These are phyloP conservation scores for Bubo bubo DNA, from an alignment of 2,113 vertebrate species.

Conservation along the genomic window DNA sequence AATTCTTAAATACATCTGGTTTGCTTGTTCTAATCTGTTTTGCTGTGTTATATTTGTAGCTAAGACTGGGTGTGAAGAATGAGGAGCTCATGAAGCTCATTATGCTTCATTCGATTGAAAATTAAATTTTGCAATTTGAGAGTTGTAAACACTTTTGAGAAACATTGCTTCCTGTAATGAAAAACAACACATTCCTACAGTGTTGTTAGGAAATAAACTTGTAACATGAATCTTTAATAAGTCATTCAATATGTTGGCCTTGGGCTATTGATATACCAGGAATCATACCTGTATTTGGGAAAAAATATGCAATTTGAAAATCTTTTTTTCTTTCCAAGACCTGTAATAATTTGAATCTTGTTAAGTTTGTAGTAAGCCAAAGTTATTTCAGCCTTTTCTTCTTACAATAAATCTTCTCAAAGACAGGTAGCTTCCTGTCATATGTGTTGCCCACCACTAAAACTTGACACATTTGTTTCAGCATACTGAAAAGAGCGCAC, in stretches of 20 bases:
- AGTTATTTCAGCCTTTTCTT: background rate
- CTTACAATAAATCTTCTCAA: background rate
- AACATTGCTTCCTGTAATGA: slow-evolving; percentile 25
- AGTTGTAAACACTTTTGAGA: slow-evolving; percentile 57
- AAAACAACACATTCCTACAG: slow-evolving; percentile 17
- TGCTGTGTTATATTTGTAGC: background rate
- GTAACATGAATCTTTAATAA: slow-evolving; percentile 65
- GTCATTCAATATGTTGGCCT: slow-evolving; percentile 41
- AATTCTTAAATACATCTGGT: background rate
- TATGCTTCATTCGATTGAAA: slow-evolving; percentile 40
- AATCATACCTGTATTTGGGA: slow-evolving; percentile 22
- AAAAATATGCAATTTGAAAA: slow-evolving; percentile 35
- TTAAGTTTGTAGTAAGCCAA: slow-evolving; percentile 26
- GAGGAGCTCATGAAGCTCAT: background rate
- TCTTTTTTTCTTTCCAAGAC: slow-evolving; percentile 13
- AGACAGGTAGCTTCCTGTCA: background rate
- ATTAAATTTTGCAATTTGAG: slow-evolving; percentile 40
- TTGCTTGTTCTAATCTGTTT: background rate
- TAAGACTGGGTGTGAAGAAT: slow-evolving; percentile 11
- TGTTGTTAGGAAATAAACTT: slow-evolving; percentile 40
- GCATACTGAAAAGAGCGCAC: background rate
- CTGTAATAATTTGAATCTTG: slow-evolving; percentile 28
- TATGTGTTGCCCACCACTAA: background rate
- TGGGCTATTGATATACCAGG: slow-evolving; percentile 44
- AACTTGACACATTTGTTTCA: background rate